Base-by-base conservation (phyloP, 1,140 invertebrate species). In the Laupala kohalensis region DNA sequence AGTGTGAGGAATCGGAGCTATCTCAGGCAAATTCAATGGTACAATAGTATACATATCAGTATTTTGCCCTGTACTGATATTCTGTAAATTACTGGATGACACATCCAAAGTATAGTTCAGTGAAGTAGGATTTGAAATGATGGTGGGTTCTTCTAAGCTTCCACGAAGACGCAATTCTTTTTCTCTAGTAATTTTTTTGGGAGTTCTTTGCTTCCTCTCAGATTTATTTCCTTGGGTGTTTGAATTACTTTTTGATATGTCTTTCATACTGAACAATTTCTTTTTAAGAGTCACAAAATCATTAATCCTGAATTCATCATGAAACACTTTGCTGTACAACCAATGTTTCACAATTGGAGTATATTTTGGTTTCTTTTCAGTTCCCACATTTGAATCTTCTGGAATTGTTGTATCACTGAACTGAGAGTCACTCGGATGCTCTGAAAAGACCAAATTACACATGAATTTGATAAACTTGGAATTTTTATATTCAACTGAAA, bases 291-390 rank as follows among this genome's bases (percentile, higher is more conserved):
- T 73, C 53, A 75, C 72, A 64, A 76, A 76, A 67, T 77, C 76
- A 72, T 75, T 73, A 5, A 76, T 75, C 37, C 75, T 77, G 72
- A 77, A 77, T 37, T 76, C 77, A 23, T 77, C 76, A 73, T 77
- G 77, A 66, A 77, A 77, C 15, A 77, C 75, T 69, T 76, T 77
- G 66, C 76, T 76, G 64, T 77, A 77, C 6, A 77, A 67, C 77
- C 77, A 77, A 19, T 76, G 75, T 65, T 77, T 77, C 3, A 77
- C 76, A 65, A 74, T 73, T 23, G 72, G 72, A 28, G 29, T 9
- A 37, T 68, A 29, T 26, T 29, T 27, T n/a, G 71, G 71, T 27
- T 68, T 68, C 27, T 66, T 66, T 6, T 66, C 65, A 26, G 25
- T 26, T 66, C 19, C 12, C n/a, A n/a, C n/a, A n/a, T n/a, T n/a